Percentiles rank a stretch among this genome's conserved stretches.
These are phyloP conservation scores for Nowickia ferox DNA, from an alignment of 2,888 invertebrate species.

Conservation along the genomic window DNA sequence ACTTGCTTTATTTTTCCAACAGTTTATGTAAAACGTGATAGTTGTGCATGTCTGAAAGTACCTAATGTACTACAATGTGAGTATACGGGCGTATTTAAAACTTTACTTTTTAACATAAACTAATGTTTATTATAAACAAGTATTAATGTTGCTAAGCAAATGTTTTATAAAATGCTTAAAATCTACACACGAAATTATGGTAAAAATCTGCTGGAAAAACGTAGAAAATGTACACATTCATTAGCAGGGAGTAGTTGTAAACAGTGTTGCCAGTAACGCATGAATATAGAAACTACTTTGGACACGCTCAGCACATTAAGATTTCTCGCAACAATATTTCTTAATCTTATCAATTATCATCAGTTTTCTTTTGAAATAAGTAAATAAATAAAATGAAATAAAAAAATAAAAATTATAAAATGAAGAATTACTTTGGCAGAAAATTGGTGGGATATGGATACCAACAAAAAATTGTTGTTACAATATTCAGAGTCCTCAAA, in stretches of 20 bases:
- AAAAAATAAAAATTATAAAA: too few species aligned
- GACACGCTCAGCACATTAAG: too few species aligned
- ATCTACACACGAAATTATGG: slow-evolving; percentile 10
- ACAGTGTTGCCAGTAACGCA: neutral
- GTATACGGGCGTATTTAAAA: slow-evolving; percentile 13
- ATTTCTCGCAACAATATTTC: too few species aligned
- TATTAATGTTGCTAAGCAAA: slow-evolving; percentile 59
- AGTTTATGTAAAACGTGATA: slow-evolving; percentile 42
- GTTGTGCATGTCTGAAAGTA: neutral
- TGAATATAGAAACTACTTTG: too few species aligned
- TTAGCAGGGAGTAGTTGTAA: neutral
- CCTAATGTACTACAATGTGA: slow-evolving; percentile 12
- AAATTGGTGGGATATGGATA: too few species aligned
- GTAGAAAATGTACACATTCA: neutral
- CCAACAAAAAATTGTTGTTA: too few species aligned
- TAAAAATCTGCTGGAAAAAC: slow-evolving; percentile 7
- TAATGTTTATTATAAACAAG: slow-evolving; percentile 45
- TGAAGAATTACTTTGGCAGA: too few species aligned
- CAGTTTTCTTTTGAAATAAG: too few species aligned
- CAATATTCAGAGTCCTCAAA: too few species aligned
- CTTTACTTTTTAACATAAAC: slow-evolving; percentile 40
- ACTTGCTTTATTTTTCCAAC: slow-evolving; percentile 11
- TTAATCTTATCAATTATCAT: too few species aligned
- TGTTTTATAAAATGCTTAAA: slow-evolving; percentile 40
- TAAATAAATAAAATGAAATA: too few species aligned